Evolutionary conservation across 2,797 vertebrate species (phyloP).

Genomic region (Neomorphus geoffroyi): DNA sequence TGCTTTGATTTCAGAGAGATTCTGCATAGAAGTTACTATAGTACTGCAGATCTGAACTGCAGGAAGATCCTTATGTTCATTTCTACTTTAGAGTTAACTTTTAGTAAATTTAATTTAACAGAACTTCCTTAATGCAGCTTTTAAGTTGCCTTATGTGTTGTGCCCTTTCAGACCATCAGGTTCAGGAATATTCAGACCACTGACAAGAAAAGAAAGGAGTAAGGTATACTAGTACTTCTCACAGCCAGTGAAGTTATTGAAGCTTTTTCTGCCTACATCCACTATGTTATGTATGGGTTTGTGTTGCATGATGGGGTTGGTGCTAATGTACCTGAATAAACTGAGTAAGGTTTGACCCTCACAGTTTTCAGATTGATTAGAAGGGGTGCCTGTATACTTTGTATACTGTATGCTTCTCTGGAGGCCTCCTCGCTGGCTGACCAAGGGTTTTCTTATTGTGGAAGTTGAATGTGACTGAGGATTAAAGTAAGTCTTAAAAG

Average conservation of each 20-base stretch:
- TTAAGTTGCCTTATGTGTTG: not conserved
- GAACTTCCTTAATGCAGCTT: not conserved
- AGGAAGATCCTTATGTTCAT: rapidly evolving
- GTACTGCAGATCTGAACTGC: not conserved
- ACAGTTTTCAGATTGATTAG: not conserved
- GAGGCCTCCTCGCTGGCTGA: not conserved
- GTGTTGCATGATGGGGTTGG: not conserved
- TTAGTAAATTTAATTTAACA: not conserved
- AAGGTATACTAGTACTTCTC: not conserved
- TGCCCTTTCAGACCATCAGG: not conserved
- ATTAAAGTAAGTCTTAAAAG: not conserved
- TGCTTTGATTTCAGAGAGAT: not conserved
- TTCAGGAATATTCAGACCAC: not conserved
- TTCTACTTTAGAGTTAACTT: not conserved
- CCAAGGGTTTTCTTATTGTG: not conserved
- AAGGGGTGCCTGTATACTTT: not conserved
- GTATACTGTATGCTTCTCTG: not conserved
- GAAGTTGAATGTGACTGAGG: not conserved
- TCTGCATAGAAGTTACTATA: not conserved
- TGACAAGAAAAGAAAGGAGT: not conserved
- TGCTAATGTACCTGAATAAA: not conserved
- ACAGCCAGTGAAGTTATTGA: not conserved
- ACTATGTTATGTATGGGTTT: not conserved
- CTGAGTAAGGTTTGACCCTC: not conserved
- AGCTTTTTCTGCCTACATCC: not conserved